A percentile compares a stretch with the other conserved stretches of the same genome.
These are phyloP conservation scores for Rhagophthalmus giganteus DNA, from an alignment of 2,888 invertebrate species.

Conservation along the genomic window DNA sequence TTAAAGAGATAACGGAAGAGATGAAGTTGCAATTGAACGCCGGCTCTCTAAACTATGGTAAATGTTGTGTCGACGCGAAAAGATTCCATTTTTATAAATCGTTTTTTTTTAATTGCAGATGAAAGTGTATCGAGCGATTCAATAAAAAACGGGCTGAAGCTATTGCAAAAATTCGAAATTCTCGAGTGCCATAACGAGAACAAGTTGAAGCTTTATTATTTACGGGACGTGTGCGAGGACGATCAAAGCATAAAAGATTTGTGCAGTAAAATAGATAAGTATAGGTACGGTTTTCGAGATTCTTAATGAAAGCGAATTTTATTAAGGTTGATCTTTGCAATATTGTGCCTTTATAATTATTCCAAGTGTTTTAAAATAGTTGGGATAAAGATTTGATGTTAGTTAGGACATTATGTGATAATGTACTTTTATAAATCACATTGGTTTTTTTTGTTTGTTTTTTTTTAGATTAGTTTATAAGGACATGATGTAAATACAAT, in stretches of 20 bases:
- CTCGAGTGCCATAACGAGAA: conserved; percentile 62
- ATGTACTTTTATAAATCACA: background rate
- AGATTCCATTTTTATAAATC: too few species aligned
- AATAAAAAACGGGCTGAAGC: conserved; percentile 79
- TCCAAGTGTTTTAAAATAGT: background rate
- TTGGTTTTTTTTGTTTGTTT: background rate
- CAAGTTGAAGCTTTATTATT: conserved; percentile 49
- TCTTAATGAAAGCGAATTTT: conserved; percentile 1
- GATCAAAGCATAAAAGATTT: conserved; percentile 43
- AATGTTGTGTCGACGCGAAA: too few species aligned
- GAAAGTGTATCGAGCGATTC: conserved; percentile 88
- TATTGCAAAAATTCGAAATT: conserved; percentile 80
- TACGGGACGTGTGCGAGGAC: conserved; percentile 49
- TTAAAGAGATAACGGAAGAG: conserved; percentile 66
- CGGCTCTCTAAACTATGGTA: conserved; percentile 66
- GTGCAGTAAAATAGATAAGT: conserved; percentile 49
- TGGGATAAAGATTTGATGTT: background rate
- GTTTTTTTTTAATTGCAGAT: too few species aligned
- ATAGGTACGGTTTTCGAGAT: conserved; percentile 30
- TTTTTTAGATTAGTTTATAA: background rate
- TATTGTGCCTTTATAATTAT: background rate
- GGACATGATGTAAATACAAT: background rate
- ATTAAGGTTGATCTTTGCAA: too few species aligned
- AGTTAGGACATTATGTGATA: background rate
- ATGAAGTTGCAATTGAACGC: conserved; percentile 66